Evolutionary conservation across 2,113 vertebrate genomes (phyloP).

Genomic region (Oreochromis spilurus): DNA sequence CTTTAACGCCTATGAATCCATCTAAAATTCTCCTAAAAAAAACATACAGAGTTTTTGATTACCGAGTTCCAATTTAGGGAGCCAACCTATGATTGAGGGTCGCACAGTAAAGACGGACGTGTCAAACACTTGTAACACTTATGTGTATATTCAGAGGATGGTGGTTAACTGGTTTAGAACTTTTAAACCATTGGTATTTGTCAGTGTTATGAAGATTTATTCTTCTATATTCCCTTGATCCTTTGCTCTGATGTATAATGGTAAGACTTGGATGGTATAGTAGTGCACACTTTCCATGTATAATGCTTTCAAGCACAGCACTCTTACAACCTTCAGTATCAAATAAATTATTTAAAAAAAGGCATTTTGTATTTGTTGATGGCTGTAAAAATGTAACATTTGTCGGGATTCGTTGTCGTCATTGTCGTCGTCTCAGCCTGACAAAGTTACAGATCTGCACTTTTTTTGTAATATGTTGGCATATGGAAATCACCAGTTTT

Average conservation of each 20-base stretch:
- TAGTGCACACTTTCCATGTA: neutral
- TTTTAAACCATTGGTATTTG: neutral
- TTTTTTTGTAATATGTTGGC: neutral
- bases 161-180: neutral
- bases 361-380: neutral
- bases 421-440: neutral
- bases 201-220: neutral
- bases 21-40: neutral
- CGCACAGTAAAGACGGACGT: neutral
- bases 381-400: neutral
- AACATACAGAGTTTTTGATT: neutral
- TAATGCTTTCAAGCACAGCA: neutral
- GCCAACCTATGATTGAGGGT: neutral
- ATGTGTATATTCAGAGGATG: neutral
- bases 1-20: neutral
- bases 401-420: neutral
- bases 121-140: neutral
- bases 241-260: neutral
- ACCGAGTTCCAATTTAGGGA: neutral
- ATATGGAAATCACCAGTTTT: neutral
- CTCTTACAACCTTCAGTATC: neutral
- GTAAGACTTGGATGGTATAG: neutral
- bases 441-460: neutral
- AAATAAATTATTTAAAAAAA: neutral
- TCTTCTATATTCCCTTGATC: neutral